These are phyloP conservation scores for Dolichopus griseipennis DNA, from an alignment of 2,888 invertebrate species.

Conservation along the genomic window DNA sequence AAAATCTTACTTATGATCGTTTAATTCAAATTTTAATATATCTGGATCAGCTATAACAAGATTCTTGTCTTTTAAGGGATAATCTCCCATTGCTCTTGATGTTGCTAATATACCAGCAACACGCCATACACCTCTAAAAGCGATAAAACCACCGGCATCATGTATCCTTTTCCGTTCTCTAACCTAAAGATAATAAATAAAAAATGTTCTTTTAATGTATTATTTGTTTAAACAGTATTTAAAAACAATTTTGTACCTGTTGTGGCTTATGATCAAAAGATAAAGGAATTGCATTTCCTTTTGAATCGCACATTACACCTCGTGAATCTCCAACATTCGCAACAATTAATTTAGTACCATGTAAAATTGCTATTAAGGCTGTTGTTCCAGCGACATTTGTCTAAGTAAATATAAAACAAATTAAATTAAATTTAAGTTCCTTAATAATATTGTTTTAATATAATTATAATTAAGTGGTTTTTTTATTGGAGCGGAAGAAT, in stretches of 20 bases:
- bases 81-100: slow-evolving; percentile 89
- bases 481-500: no score
- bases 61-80: slow-evolving; percentile 87
- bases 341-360: slow-evolving; percentile 72
- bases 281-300: slow-evolving; percentile 81
- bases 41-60: slow-evolving; percentile 94
- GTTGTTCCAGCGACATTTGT: slow-evolving; percentile 80
- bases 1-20: slow-evolving; percentile 56
- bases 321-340: slow-evolving; percentile 96
- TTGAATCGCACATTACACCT: slow-evolving; percentile 88
- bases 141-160: slow-evolving; percentile 90
- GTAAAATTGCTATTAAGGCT: slow-evolving; percentile 79
- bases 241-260: slow-evolving; percentile 53
- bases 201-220: no score
- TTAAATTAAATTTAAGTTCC: no score
- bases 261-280: slow-evolving; percentile 97
- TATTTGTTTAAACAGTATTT: no score
- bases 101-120: slow-evolving; percentile 92
- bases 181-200: slow-evolving; percentile 46
- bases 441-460: no score
- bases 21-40: slow-evolving; percentile 81
- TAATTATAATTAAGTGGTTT: no score
- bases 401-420: slow-evolving; percentile 26
- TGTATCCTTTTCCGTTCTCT: slow-evolving; percentile 85
- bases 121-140: slow-evolving; percentile 93